Evolutionary conservation across 2,113 vertebrate genomes (phyloP).

Genomic region (Tretioscincus oriximinensis): DNA sequence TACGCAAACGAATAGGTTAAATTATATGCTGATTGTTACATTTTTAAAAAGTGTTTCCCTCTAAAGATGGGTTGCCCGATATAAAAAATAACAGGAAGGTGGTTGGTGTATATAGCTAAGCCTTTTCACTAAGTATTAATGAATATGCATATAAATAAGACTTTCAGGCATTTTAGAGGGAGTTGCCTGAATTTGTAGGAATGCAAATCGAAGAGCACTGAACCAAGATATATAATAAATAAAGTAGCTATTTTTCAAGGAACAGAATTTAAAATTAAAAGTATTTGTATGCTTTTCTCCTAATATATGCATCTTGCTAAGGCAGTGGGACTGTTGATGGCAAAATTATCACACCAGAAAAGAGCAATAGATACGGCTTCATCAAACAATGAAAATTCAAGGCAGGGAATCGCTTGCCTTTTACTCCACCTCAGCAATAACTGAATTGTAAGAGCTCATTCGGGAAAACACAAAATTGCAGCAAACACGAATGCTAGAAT

Average conservation of each 20-base stretch:
- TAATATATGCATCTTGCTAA: not conserved
- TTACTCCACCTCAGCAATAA: not conserved
- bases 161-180: not conserved
- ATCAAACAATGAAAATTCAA: not conserved
- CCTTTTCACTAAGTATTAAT: not conserved
- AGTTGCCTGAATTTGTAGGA: not conserved
- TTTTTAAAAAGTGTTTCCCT: too few relatives aligned
- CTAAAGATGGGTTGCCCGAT: too few relatives aligned
- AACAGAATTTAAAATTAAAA: constrained; percentile 1
- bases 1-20: too few relatives aligned
- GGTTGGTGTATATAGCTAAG: not conserved
- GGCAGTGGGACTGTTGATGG: not conserved
- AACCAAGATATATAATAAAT: not conserved
- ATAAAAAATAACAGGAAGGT: too few relatives aligned
- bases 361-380: not conserved
- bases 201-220: not conserved
- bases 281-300: not conserved
- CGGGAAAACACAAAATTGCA: too few relatives aligned
- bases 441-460: not conserved
- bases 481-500: not conserved
- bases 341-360: not conserved
- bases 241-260: constrained; percentile 1
- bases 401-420: not conserved
- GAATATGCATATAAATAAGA: not conserved
- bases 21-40: too few relatives aligned